Evolutionary conservation across 2,797 vertebrate genomes (phyloP), one percentile per base, ranked within the genome.

Genomic region (Rhadinocentrus ornatus): DNA sequence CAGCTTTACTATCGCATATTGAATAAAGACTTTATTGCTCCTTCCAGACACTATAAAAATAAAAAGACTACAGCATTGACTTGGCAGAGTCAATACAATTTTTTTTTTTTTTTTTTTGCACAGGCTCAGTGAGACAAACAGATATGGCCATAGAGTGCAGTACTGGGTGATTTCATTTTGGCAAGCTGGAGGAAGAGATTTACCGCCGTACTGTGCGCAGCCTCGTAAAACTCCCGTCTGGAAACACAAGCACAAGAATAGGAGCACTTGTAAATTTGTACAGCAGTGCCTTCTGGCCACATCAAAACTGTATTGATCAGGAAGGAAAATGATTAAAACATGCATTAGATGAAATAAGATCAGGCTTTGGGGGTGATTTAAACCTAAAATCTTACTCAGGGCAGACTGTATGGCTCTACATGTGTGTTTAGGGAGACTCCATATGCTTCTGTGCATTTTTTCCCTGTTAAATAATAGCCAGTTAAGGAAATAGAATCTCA

Each of bases 281-380:
- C 85, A 92, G 94, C 93, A 93, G 90, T 91, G 89, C 93, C 93
- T 94, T 93, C 94, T 93, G 93, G 93, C 94, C 91, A 91, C 94
- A 96, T 96, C 95, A 94, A 94, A 96, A 96, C 95, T 93, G 94
- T 95, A 96, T 96, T 95, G 95, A 97, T 97, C 96, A 95, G 93
- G 88, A 92, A 92, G 89, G 92, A 86, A 89, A 94, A 95, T 95
- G 95, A 95, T 95, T 97, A 96, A 96, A 96, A 96, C 96, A 96
- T 94, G 94, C 95, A 96, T 96, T 96, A 96, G 95, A 95, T 96
- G 93, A 94, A 95, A 95, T 95, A 95, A 95, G 94, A 94, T 94
- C 92, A 93, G 88, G 92, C 94, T 89, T 89, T 90, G 94, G 94
- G 93, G 96, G 96, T 96, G 96, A 97, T 97, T 96, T 96, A 95